Evolutionary conservation across 2,797 vertebrate genomes (phyloP).

Genomic region (Ataeniobius toweri): DNA sequence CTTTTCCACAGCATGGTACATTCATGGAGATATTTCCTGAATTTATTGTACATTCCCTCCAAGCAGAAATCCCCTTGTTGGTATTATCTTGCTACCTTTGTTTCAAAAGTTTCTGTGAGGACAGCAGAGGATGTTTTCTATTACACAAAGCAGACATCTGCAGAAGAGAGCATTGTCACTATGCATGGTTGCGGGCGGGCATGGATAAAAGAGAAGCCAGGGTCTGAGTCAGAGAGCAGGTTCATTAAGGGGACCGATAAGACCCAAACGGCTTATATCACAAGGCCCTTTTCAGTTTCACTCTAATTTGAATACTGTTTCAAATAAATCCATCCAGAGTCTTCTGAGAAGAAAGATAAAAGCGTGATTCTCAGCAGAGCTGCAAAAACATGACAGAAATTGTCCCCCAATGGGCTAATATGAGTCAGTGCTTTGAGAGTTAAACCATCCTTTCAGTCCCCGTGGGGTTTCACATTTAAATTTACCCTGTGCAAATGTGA

Average conservation of each 20-base stretch:
- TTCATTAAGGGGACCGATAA: constrained; percentile 26
- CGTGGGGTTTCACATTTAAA: constrained; percentile 52
- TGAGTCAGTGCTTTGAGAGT: constrained; percentile 60
- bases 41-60: not conserved
- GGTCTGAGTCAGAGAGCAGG: constrained; percentile 38
- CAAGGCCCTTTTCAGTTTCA: constrained; percentile 45
- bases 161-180: constrained; percentile 17
- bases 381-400: constrained; percentile 29
- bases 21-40: not conserved
- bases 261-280: constrained; percentile 29
- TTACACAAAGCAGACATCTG: constrained; percentile 39
- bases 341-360: constrained; percentile 60
- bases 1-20: not conserved
- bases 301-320: constrained; percentile 45
- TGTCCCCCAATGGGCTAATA: constrained; percentile 34
- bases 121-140: constrained; percentile 29
- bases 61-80: not conserved
- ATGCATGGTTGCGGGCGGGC: constrained; percentile 9
- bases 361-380: constrained; percentile 43
- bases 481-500: constrained; percentile 21
- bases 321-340: constrained; percentile 40
- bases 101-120: not conserved
- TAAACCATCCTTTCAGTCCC: constrained; percentile 48
- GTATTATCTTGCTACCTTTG: constrained; percentile 8
- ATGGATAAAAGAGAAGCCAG: constrained; percentile 26